These are phyloP conservation scores for Cistogaster globosa DNA, from an alignment of 2,888 invertebrate genomes.

Conservation along the genomic window DNA sequence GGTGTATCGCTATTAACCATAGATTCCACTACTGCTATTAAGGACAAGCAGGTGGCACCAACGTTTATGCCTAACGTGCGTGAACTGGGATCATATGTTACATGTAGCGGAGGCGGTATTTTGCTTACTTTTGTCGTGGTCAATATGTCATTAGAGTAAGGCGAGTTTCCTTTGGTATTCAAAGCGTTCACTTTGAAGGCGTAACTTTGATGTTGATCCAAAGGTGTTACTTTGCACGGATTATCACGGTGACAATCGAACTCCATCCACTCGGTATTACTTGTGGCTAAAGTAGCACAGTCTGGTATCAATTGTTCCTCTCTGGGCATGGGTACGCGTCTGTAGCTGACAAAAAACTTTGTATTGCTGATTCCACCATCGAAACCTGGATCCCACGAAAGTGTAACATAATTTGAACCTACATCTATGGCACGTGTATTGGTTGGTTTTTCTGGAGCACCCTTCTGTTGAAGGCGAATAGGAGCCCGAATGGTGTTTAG, in stretches of 20 bases:
- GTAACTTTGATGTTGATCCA: conserved; percentile 94
- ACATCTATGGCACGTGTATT: conserved; percentile 88
- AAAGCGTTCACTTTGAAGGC: conserved; percentile 94
- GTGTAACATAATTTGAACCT: conserved; percentile 90
- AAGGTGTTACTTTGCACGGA: conserved; percentile 93
- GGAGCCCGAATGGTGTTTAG: conserved; percentile 90
- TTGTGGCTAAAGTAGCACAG: conserved; percentile 85
- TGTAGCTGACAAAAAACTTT: conserved; percentile 93
- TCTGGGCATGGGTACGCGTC: conserved; percentile 86
- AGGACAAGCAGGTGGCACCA: conserved; percentile 89
- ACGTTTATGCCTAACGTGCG: conserved; percentile 91
- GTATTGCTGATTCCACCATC: conserved; percentile 94
- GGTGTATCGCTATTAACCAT: conserved; percentile 85
- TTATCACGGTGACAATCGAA: conserved; percentile 93
- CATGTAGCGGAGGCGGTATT: conserved; percentile 91
- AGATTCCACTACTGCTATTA: conserved; percentile 90
- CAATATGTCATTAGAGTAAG: conserved; percentile 92
- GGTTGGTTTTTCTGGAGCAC: conserved; percentile 92
- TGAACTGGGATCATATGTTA: conserved; percentile 91
- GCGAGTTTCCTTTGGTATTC: conserved; percentile 94
- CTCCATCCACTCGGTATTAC: conserved; percentile 89
- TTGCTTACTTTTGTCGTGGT: conserved; percentile 93
- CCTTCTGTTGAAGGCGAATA: conserved; percentile 92
- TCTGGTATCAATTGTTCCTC: conserved; percentile 86
- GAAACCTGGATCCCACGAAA: conserved; percentile 95